Conservation (phyloP, 2,888 invertebrate genomes). For the Cosmia trapezina region DNA sequence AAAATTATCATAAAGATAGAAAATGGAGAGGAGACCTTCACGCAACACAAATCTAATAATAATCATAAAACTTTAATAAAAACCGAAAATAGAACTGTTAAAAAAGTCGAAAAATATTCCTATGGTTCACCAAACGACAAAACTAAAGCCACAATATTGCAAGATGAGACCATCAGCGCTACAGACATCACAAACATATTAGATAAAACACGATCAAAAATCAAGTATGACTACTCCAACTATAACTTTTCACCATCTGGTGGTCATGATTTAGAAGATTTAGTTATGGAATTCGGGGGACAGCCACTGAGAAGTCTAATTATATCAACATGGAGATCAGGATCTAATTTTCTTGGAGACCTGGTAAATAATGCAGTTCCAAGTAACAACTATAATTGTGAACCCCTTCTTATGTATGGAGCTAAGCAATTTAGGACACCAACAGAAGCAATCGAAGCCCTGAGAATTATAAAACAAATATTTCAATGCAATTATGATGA, state of each 20-base stretch:
- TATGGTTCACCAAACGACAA: not conserved
- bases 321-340: conserved; percentile 96
- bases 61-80: not conserved
- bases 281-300: conserved; percentile 93
- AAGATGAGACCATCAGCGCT: not conserved
- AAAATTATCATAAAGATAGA: not conserved
- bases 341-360: conserved; percentile 96
- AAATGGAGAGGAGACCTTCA: not conserved
- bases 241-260: conserved; percentile 81
- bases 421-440: conserved; percentile 95
- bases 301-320: conserved; percentile 94
- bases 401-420: conserved; percentile 95
- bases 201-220: conserved; percentile 79
- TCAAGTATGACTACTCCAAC: conserved; percentile 80
- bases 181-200: conserved; percentile 79
- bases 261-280: conserved; percentile 91
- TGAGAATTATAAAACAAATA: conserved; percentile 92
- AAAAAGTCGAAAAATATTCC: not conserved
- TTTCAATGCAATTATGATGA: conserved; percentile 94
- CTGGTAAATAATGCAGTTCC: conserved; percentile 95
- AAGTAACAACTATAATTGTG: conserved; percentile 96
- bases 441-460: conserved; percentile 92
- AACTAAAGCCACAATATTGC: not conserved
- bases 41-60: not conserved
- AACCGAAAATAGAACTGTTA: not conserved